Percentiles rank a stretch among this genome's conserved stretches.
phyloP scores from a whole-genome alignment of 2,888 invertebrate genomes.

The Pseudoips prasinana region DNA sequence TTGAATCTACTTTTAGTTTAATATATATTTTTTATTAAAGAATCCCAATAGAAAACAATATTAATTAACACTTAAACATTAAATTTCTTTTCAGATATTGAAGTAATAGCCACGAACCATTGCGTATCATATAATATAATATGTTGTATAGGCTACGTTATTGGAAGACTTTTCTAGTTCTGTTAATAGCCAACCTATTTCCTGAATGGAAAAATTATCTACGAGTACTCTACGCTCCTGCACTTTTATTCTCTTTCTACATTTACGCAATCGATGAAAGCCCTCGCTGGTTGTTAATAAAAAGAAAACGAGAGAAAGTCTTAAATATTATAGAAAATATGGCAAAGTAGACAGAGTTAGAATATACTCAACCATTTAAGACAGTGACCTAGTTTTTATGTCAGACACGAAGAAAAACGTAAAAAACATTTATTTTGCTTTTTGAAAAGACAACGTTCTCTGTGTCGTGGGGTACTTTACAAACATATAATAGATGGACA shows the following conservation, averaged over 20 bases:
- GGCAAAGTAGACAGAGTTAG: conserved; percentile 70
- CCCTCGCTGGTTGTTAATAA: conserved; percentile 90
- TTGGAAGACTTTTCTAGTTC: conserved; percentile 47
- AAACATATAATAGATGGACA: no score
- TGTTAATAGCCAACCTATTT: conserved; percentile 58
- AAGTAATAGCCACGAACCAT: conserved; percentile 57
- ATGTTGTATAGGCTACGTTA: conserved; percentile 44
- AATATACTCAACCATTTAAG: conserved; percentile 46
- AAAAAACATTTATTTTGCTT: conserved; percentile 40
- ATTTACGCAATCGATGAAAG: conserved; percentile 87
- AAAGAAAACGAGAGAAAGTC: conserved; percentile 84
- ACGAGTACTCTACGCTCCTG: conserved; percentile 85
- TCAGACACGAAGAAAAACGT: conserved; percentile 37
- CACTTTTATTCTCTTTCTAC: conserved; percentile 84
- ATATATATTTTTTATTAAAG: no score
- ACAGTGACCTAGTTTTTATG: conserved; percentile 35
- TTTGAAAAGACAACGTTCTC: conserved; percentile 55
- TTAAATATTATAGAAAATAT: conserved; percentile 83
- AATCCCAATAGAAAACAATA: no score
- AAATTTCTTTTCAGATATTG: conserved; percentile 50
- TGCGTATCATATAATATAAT: conserved; percentile 52
- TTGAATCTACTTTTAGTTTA: no score
- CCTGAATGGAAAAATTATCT: conserved; percentile 87
- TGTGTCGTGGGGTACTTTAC: no score
- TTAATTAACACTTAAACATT: not conserved